Evolutionary conservation across 2,113 vertebrate species (phyloP).

Genomic region (Dunckerocampus dactyliophorus): DNA sequence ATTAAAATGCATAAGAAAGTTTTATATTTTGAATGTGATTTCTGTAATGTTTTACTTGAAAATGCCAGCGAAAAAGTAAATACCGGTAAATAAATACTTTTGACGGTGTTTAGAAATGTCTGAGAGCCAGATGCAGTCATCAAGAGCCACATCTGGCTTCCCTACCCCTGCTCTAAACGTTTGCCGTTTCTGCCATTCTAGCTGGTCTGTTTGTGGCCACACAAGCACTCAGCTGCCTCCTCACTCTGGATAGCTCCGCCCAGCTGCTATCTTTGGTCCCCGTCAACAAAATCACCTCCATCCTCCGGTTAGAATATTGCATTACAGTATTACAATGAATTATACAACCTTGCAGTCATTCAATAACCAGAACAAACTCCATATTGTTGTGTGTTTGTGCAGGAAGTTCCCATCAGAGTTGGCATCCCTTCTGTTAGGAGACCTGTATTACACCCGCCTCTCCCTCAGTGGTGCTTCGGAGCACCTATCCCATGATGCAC

Average conservation of each 20-base stretch:
- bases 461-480: slow-evolving; percentile 80
- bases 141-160: too few species aligned
- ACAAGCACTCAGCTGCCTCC: slow-evolving; percentile 87
- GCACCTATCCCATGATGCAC: slow-evolving; percentile 77
- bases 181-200: slow-evolving; percentile 47
- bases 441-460: slow-evolving; percentile 89
- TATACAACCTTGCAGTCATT: too few species aligned
- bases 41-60: too few species aligned
- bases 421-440: slow-evolving; percentile 82
- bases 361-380: neutral
- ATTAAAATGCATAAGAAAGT: too few species aligned
- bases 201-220: slow-evolving; percentile 84
- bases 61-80: too few species aligned
- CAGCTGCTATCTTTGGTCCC: slow-evolving; percentile 79
- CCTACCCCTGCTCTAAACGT: neutral
- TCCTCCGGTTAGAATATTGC: slow-evolving; percentile 70
- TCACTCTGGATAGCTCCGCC: slow-evolving; percentile 83
- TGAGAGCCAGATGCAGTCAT: too few species aligned
- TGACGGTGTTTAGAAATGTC: too few species aligned
- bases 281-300: slow-evolving; percentile 76
- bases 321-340: neutral
- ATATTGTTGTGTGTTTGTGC: neutral
- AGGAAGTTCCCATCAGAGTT: slow-evolving; percentile 83
- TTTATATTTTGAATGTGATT: too few species aligned
- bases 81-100: too few species aligned